A percentile compares a stretch with the other conserved stretches of the same genome.
phyloP scores from a whole-genome alignment of 2,888 invertebrate species.

The Megaustenia siamemsis region DNA sequence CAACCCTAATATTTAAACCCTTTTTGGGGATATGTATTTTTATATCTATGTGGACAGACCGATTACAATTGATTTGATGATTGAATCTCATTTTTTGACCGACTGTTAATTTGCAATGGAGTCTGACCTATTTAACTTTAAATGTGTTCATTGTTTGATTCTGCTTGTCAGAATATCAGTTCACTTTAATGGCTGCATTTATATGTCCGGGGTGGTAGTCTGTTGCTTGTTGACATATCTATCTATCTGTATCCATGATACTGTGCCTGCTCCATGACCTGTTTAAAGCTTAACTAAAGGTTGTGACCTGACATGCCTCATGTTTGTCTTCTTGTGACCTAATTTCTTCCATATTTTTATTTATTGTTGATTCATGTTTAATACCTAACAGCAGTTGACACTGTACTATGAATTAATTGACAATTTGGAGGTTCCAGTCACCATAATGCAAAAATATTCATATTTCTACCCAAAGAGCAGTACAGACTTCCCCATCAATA shows the following conservation, averaged over 20 bases:
- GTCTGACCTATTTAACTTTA: neutral
- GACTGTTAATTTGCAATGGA: neutral
- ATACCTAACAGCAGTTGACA: neutral
- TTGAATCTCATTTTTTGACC: neutral
- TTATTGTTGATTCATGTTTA: neutral
- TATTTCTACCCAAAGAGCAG: neutral
- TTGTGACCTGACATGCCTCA: constrained; percentile 44
- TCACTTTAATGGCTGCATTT: neutral
- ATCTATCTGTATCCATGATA: neutral
- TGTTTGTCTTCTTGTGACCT: neutral
- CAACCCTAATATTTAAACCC: neutral
- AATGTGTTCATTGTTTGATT: neutral
- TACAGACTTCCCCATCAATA: neutral
- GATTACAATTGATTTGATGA: neutral
- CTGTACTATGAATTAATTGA: neutral
- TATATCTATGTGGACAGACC: neutral
- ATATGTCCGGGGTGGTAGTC: neutral
- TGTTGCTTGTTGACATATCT: neutral
- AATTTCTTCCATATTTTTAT: neutral
- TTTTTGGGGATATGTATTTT: neutral
- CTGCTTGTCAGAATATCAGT: neutral
- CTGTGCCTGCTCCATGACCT: constrained; percentile 43
- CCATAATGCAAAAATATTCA: neutral
- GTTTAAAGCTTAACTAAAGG: constrained; percentile 37
- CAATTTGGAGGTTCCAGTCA: neutral